Base-by-base conservation (phyloP, 2,113 vertebrate species). In the Catharus minimus region DNA sequence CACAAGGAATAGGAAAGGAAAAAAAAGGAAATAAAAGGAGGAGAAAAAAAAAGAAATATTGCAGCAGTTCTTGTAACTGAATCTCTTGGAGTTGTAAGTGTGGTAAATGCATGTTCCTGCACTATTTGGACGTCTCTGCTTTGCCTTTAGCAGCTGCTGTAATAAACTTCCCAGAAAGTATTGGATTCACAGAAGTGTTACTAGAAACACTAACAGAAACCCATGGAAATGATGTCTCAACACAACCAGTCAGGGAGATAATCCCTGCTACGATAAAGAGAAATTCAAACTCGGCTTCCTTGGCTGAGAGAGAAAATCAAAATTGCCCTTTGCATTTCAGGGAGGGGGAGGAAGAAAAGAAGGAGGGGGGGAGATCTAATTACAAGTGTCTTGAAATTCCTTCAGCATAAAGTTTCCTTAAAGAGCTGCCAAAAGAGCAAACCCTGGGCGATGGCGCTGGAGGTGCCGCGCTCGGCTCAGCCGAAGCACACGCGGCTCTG, bases 341-440 rank as follows among this genome's bases (percentile, higher is more conserved):
- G 26, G 32, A 43, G n/a, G 52, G 14, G 36, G 15, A 17, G 30
- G 33, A 55, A 58, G 13, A 61, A 67, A 77, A 49, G 27, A 11
- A 73, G 26, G 20, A 5, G 32, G 13, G 30, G 7, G 21, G 52
- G 23, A 78, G 94, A 90, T 96, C 95, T 97, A 95, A 97, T 97
- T 97, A 97, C 92, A 67, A 94, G 89, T 94, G 73, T 83, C 96
- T 96, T 82, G 82, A 95, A 96, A 97, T 96, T 97, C 95, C 83
- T 96, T 65, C 88, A 86, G 94, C 92, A 41, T 36, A 71, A 82
- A 93, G 91, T 96, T 97, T 94, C 97, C 92, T 97, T 96, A 66
- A 94, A 95, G 96, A 95, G 95, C 93, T 91, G 97, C 97, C 97
- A 97, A 92, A 75, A 92, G 89, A 92, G 73, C 74, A 0, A 82